Conservation (phyloP, 2,888 invertebrate genomes). For the Drosophila subquinaria region DNA sequence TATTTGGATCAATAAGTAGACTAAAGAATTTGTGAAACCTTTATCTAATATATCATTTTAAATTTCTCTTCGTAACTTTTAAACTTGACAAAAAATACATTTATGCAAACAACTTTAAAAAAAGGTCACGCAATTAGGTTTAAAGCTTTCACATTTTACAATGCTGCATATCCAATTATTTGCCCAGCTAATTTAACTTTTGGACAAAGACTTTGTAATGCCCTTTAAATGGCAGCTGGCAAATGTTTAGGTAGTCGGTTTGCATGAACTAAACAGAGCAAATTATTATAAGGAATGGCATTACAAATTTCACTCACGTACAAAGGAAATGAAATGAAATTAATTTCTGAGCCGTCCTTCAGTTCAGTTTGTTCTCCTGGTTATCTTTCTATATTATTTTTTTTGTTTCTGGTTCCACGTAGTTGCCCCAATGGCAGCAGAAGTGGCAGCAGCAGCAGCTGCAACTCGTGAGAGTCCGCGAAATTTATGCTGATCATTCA, state of each 20-base stretch:
- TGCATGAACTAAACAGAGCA: constrained; percentile 29
- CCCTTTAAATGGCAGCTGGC: constrained; percentile 16
- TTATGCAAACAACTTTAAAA: neutral
- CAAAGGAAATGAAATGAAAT: constrained; percentile 80
- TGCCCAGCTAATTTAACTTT: constrained; percentile 18
- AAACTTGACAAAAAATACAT: constrained; percentile 3
- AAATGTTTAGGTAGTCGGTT: constrained; percentile 28
- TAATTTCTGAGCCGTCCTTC: constrained; percentile 77
- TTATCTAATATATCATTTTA: neutral
- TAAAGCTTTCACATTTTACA: constrained; percentile 18
- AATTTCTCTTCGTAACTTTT: neutral
- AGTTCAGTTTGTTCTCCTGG: constrained; percentile 63
- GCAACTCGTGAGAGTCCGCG: constrained; percentile 68
- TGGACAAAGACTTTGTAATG: constrained; percentile 16
- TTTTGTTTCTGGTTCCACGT: constrained; percentile 20
- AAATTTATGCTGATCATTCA: constrained; percentile 82
- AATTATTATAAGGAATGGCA: constrained; percentile 69
- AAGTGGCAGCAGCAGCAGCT: constrained; percentile 52
- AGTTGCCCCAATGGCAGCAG: constrained; percentile 8
- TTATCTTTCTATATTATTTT: constrained; percentile 54
- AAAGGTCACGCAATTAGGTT: constrained; percentile 7
- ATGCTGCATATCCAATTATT: constrained; percentile 41
- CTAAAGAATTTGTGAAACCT: neutral
- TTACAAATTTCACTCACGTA: constrained; percentile 77
- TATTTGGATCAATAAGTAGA: neutral